Evolutionary conservation across 2,888 invertebrate species (phyloP).

Genomic region (Acleris holmiana): DNA sequence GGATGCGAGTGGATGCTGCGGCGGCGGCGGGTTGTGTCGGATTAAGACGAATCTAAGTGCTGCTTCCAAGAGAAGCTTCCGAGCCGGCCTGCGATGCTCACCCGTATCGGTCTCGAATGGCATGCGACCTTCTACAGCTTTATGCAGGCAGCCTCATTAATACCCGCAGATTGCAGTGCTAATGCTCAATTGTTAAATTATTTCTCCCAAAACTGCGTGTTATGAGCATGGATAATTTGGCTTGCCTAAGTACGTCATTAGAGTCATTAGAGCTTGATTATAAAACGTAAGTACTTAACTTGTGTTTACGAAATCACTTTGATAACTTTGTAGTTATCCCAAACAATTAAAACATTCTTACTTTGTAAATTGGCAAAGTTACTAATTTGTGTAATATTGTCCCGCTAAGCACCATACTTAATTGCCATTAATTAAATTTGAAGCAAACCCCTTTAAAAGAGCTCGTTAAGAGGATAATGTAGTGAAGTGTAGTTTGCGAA

Average conservation of each 20-base stretch:
- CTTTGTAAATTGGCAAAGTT: constrained; percentile 21
- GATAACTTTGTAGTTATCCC: constrained; percentile 4
- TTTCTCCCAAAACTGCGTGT: no score
- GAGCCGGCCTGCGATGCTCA: constrained; percentile 43
- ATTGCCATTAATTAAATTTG: constrained; percentile 66
- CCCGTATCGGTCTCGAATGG: constrained; percentile 43
- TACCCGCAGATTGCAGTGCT: neutral
- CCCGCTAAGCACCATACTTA: constrained; percentile 45
- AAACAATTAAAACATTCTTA: constrained; percentile 6
- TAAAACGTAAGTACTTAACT: neutral
- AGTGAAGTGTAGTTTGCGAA: constrained; percentile 69
- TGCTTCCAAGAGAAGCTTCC: constrained; percentile 49
- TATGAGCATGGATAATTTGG: neutral
- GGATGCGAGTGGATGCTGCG: constrained; percentile 54
- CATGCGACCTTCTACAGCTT: constrained; percentile 27
- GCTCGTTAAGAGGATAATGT: constrained; percentile 66
- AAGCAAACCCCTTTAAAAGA: constrained; percentile 60
- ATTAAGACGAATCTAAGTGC: constrained; percentile 60
- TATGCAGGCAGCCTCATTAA: constrained; percentile 8
- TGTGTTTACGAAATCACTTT: neutral
- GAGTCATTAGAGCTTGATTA: neutral
- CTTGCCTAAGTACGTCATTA: neutral
- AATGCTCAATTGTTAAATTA: no score
- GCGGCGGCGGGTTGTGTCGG: constrained; percentile 56
- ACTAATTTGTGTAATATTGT: constrained; percentile 27